Evolutionary conservation across 2,888 invertebrate genomes (phyloP).

Genomic region (Scaptomyza flava): DNA sequence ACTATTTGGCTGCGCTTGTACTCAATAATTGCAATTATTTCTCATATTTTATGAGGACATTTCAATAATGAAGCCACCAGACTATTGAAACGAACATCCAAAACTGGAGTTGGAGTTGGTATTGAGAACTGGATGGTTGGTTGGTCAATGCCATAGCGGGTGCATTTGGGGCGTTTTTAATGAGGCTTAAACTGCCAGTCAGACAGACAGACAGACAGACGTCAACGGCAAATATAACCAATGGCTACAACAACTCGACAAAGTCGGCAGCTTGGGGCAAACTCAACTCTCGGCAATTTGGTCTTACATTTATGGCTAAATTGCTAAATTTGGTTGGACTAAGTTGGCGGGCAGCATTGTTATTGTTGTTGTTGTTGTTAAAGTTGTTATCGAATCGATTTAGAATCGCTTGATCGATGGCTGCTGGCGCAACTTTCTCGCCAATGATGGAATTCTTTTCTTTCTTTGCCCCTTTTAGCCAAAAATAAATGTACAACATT

Average conservation of each 20-base stretch:
- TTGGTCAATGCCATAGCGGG: slow-evolving; percentile 50
- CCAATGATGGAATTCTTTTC: slow-evolving; percentile 39
- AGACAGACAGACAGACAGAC: slow-evolving; percentile 28
- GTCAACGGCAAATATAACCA: slow-evolving; percentile 24
- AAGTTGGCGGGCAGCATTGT: slow-evolving; percentile 5
- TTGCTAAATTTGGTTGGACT: slow-evolving; percentile 70
- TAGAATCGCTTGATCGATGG: slow-evolving; percentile 61
- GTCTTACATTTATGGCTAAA: slow-evolving; percentile 70
- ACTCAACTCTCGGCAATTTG: slow-evolving; percentile 50
- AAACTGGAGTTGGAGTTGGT: background rate
- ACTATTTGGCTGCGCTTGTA: slow-evolving; percentile 52
- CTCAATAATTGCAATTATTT: slow-evolving; percentile 77
- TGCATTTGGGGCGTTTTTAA: slow-evolving; percentile 72
- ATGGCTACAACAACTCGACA: slow-evolving; percentile 25
- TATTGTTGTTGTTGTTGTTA: background rate
- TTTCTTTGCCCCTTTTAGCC: slow-evolving; percentile 5
- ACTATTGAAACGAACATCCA: slow-evolving; percentile 13
- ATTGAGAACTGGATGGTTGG: slow-evolving; percentile 5
- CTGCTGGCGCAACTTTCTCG: slow-evolving; percentile 56
- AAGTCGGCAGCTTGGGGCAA: slow-evolving; percentile 11
- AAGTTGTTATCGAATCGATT: slow-evolving; percentile 63
- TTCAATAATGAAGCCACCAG: slow-evolving; percentile 67
- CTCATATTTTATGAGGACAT: slow-evolving; percentile 71
- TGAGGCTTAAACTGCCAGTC: slow-evolving; percentile 67
- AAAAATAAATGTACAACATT: slow-evolving; percentile 22